These are phyloP conservation scores for Macrotrachela quadricornifera DNA, from an alignment of 1,140 invertebrate species.

Conservation along the genomic window DNA sequence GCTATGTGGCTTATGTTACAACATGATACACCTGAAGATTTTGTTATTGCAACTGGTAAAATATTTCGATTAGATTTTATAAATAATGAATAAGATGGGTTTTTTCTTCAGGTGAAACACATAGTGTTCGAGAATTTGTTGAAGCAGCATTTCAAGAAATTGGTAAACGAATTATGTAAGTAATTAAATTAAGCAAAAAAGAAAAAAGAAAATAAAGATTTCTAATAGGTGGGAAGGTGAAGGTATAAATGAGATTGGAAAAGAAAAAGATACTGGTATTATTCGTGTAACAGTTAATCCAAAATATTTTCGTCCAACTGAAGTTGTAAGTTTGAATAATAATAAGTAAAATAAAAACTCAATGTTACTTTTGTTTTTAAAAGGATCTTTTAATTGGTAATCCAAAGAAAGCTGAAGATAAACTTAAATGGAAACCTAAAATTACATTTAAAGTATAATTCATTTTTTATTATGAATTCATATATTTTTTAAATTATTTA, in stretches of 20 bases:
- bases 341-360: not conserved
- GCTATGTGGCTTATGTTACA: slow-evolving; percentile 99
- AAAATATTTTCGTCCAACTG: slow-evolving; percentile 85
- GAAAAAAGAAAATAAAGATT: slow-evolving; percentile 7
- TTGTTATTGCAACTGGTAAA: slow-evolving; percentile 92
- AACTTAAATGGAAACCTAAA: slow-evolving; percentile 65
- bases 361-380: not conserved
- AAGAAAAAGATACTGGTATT: slow-evolving; percentile 52
- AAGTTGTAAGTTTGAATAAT: slow-evolving; percentile 54
- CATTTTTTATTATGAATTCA: not conserved
- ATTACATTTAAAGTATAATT: slow-evolving; percentile 50
- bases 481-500: slow-evolving; percentile 12
- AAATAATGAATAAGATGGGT: no score
- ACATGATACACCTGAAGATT: slow-evolving; percentile 70
- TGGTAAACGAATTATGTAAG: slow-evolving; percentile 38
- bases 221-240: slow-evolving; percentile 52
- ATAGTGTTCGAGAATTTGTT: slow-evolving; percentile 88
- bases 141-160: slow-evolving; percentile 58
- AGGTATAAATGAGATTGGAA: slow-evolving; percentile 63
- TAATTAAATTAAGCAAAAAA: slow-evolving; percentile 9
- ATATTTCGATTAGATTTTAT: no score
- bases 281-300: slow-evolving; percentile 72
- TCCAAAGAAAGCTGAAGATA: slow-evolving; percentile 59
- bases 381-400: slow-evolving; percentile 53
- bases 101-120: slow-evolving; percentile 70